Evolutionary conservation across 1,140 invertebrate genomes (phyloP).

Genomic region (Bombus picipes): DNA sequence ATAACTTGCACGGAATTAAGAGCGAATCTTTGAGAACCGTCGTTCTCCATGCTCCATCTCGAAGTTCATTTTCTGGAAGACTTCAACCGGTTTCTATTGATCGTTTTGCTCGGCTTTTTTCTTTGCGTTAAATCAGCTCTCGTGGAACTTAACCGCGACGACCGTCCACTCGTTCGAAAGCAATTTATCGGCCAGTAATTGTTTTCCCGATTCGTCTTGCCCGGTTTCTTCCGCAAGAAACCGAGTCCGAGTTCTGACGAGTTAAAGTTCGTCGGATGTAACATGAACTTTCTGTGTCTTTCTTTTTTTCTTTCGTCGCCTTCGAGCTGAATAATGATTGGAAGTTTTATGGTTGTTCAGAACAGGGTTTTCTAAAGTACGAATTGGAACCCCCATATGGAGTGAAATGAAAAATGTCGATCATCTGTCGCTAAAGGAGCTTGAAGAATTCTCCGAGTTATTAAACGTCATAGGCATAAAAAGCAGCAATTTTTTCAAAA

Average conservation of each 20-base stretch:
- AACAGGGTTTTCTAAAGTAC: too few species aligned
- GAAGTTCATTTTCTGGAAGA: neutral
- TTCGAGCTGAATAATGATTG: conserved; percentile 14
- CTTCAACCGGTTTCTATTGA: neutral
- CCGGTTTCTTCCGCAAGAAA: neutral
- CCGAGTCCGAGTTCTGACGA: neutral
- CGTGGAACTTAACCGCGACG: neutral
- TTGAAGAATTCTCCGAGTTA: too few species aligned
- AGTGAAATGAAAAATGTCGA: too few species aligned
- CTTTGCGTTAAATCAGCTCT: neutral
- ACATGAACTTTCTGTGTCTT: neutral
- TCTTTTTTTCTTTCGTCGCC: neutral
- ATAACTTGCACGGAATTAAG: neutral
- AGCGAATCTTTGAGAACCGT: neutral
- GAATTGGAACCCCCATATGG: too few species aligned
- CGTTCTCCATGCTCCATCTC: neutral
- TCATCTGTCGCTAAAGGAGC: too few species aligned
- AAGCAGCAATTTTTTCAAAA: too few species aligned
- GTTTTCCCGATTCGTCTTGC: conserved; percentile 32
- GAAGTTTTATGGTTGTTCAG: conserved; percentile 11
- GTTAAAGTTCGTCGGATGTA: neutral
- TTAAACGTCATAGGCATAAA: too few species aligned
- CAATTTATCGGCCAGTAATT: conserved; percentile 41
- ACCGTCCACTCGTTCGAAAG: conserved; percentile 2
- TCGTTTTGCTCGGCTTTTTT: neutral